Percentiles rank a stretch among this genome's conserved stretches.
These are phyloP conservation scores for Anthoscopus minutus DNA, from an alignment of 2,113 vertebrate species.

Conservation along the genomic window DNA sequence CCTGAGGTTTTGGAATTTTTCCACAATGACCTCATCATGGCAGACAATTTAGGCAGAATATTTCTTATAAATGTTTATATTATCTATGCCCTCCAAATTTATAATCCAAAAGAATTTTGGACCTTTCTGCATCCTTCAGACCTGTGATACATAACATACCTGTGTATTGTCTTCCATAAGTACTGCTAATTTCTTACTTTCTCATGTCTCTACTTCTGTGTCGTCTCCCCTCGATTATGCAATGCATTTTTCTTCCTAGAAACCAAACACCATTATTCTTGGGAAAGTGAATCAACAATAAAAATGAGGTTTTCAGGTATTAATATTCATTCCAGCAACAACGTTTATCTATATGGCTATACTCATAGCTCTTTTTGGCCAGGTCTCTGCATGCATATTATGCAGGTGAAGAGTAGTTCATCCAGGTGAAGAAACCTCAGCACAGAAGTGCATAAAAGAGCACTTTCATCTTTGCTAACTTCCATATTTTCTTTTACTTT, in stretches of 20 bases:
- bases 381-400: neutral
- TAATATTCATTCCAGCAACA: neutral
- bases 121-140: neutral
- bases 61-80: neutral
- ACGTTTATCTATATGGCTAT: neutral
- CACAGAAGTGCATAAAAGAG: neutral
- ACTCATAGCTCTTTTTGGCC: neutral
- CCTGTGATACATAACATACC: neutral
- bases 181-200: constrained; percentile 41
- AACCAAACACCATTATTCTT: neutral
- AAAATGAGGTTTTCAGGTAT: neutral
- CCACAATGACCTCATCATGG: neutral
- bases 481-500: constrained; percentile 34
- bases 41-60: neutral
- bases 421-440: neutral
- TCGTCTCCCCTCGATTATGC: neutral
- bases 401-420: neutral
- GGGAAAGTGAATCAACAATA: neutral
- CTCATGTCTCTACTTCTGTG: neutral
- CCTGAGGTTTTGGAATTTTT: neutral
- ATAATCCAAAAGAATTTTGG: neutral
- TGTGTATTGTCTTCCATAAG: constrained; percentile 13
- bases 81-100: neutral
- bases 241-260: neutral
- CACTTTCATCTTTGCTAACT: neutral